Evolutionary conservation across 1,140 invertebrate genomes (phyloP), one percentile per base, ranked within the genome.

Genomic region (Acyrthosiphon pisum): DNA sequence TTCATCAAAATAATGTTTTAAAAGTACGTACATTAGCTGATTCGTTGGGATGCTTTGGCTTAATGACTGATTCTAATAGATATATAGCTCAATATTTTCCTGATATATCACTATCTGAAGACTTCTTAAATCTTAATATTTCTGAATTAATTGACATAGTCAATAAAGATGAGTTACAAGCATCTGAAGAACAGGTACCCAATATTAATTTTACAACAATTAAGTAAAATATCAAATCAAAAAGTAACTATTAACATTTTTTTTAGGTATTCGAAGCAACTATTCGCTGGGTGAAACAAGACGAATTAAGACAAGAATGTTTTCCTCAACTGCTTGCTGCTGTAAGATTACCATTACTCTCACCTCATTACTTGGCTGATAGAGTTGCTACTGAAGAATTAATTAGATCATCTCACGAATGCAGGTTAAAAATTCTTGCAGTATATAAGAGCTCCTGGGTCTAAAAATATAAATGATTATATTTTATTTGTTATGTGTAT

Each of bases 51-150:
- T 98, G 98, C 95, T 95, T 95, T 1, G 95, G 96, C 9, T 95
- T 99, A 18, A 96, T 98, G 6, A 96, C 97, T 93, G 97, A 97
- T 46, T 96, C 97, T 30, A 97, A 98, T 94, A 97, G 97, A 94
- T 99, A 97, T 95, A 97, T 99, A 93, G 97, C 98, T 94, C 97
- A 97, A 94, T 97, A 98, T 95, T 99, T 99, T 95, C 96, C 96
- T 93, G 97, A 97, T 94, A 97, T 99, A 4, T 96, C 97, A 3
- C 95, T 96, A 93, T 96, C 97, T 23, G 97, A 98, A 56, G 98
- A 98, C 94, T 99, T 98, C 95, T 95, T 98, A 22, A 96, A 95
- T 93, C 95, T 98, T n/a, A 94, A 94, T 41, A 95, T 97, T 22
- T 94, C 95, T 1, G 97, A 98, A 93, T 94, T 99, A 3, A 95